These are phyloP conservation scores for Aphelenchoides fujianensis DNA, from an alignment of 1,140 invertebrate genomes.

Conservation along the genomic window DNA sequence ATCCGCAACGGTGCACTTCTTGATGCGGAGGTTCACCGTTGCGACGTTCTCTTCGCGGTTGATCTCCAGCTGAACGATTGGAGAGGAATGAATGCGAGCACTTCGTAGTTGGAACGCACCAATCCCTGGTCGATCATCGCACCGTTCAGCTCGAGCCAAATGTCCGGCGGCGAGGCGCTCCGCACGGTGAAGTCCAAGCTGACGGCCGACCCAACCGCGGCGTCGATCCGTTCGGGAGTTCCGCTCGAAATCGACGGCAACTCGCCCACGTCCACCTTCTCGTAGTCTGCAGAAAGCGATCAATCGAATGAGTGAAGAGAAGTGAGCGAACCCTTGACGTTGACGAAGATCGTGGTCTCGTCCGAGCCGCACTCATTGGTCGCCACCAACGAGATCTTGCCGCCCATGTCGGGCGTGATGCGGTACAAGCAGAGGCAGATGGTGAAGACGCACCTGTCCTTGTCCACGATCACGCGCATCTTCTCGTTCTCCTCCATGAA, in stretches of 20 bases:
- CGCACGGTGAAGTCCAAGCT: background rate
- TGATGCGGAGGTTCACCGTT: background rate
- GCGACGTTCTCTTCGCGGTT: background rate
- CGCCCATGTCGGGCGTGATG: slow-evolving; percentile 9
- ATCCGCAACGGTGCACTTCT: background rate
- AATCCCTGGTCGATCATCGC: too few relatives aligned
- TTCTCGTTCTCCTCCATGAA: slow-evolving; percentile 29
- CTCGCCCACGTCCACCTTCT: background rate
- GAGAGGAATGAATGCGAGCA: too few relatives aligned
- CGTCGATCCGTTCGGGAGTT: background rate
- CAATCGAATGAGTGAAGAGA: too few relatives aligned
- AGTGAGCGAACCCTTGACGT: slow-evolving; percentile 9
- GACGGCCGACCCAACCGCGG: background rate
- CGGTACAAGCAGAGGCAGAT: slow-evolving; percentile 10
- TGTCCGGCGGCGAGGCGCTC: slow-evolving; percentile 18
- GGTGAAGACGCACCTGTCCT: slow-evolving; percentile 25
- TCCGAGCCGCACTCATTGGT: slow-evolving; percentile 24
- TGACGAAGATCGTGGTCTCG: slow-evolving; percentile 4
- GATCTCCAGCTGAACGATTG: too few relatives aligned
- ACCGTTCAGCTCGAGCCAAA: too few relatives aligned
- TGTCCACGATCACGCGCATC: slow-evolving; percentile 22
- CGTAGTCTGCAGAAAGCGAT: background rate
- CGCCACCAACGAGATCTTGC: slow-evolving; percentile 24
- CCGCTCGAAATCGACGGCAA: background rate
- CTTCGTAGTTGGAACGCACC: too few relatives aligned